phyloP scores from a whole-genome alignment of 2,888 invertebrate species.

The Rhagonycha lutea region DNA sequence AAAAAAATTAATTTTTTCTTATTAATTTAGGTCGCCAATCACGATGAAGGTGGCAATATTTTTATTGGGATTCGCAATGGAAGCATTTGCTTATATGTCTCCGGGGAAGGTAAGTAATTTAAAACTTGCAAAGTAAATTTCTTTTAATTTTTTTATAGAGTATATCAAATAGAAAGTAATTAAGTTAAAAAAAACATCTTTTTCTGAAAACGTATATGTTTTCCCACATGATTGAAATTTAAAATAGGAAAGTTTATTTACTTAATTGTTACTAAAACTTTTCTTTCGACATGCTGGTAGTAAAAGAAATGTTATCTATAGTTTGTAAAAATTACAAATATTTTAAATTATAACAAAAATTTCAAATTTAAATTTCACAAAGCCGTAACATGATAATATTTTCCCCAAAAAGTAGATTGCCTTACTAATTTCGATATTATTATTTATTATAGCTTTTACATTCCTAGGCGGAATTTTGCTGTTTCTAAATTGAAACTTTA shows the following conservation, averaged over 20 bases:
- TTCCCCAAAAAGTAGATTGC: no score
- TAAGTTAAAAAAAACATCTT: background rate
- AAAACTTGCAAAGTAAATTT: background rate
- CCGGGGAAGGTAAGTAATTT: conserved; percentile 48
- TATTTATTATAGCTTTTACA: no score
- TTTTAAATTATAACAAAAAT: no score
- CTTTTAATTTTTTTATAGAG: background rate
- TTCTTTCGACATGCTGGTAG: no score
- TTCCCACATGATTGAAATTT: background rate
- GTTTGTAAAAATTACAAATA: no score
- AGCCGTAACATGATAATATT: no score
- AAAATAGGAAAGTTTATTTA: background rate
- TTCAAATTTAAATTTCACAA: no score
- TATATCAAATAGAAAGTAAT: background rate
- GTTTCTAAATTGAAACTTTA: no score
- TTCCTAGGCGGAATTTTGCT: no score
- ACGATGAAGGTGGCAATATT: conserved; percentile 42
- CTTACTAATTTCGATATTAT: no score
- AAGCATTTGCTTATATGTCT: conserved; percentile 48
- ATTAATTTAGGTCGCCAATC: conserved; percentile 18
- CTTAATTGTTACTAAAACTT: no score
- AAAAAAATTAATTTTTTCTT: background rate
- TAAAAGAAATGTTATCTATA: no score
- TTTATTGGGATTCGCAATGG: conserved; percentile 37
- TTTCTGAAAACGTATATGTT: background rate